phyloP scores from a whole-genome alignment of 1,140 invertebrate species.

The Bradysia coprophila region DNA sequence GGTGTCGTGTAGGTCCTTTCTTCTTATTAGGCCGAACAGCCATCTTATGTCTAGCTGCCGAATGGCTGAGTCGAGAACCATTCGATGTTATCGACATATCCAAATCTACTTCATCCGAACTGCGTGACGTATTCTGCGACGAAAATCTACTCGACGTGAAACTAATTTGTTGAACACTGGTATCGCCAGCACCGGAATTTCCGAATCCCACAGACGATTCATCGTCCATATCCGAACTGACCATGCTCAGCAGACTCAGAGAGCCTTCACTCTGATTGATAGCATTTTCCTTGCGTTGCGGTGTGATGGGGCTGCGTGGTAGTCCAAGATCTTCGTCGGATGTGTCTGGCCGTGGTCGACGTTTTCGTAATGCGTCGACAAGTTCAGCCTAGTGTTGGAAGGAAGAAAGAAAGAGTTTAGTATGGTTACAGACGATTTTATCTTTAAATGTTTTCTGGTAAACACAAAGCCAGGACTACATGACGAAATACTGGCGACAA shows the following conservation, averaged over 20 bases:
- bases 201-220: constrained; percentile 6
- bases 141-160: neutral
- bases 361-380: constrained; percentile 21
- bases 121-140: neutral
- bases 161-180: neutral
- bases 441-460: neutral
- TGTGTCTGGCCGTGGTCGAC: constrained; percentile 20
- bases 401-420: constrained; percentile 4
- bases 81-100: constrained; percentile 9
- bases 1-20: constrained; percentile 43
- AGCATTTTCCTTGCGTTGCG: constrained; percentile 11
- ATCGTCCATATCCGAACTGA: constrained; percentile 16
- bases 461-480: too few species aligned
- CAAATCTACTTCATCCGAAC: neutral
- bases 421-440: neutral
- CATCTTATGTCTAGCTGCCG: constrained; percentile 60
- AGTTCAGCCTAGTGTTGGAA: constrained; percentile 15
- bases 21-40: constrained; percentile 52
- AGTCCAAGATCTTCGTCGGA: constrained; percentile 22
- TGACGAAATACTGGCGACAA: too few species aligned
- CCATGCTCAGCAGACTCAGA: constrained; percentile 16
- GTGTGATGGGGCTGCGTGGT: constrained; percentile 20
- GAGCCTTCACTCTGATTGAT: constrained; percentile 13
- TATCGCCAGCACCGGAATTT: constrained; percentile 4
- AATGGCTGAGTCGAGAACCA: constrained; percentile 46